These are phyloP conservation scores for Smutsia gigantea DNA, from an alignment of 2,797 vertebrate genomes.

Conservation along the genomic window DNA sequence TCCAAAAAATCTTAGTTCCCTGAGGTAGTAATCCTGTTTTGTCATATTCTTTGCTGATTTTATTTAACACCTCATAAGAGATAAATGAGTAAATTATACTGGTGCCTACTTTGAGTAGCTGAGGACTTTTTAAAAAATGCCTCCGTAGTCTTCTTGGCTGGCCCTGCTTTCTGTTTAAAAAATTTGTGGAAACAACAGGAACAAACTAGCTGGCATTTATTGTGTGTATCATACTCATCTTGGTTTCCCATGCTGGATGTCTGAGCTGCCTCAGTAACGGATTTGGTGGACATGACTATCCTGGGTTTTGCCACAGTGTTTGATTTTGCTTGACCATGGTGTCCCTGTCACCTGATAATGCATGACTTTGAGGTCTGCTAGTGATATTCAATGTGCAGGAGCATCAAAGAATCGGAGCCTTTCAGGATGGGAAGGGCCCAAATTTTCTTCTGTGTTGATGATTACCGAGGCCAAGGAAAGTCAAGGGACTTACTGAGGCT, in stretches of 20 bases:
- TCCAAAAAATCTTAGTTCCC: not conserved
- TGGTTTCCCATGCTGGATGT: not conserved
- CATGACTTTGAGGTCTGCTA: not conserved
- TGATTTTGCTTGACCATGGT: not conserved
- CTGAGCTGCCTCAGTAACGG: not conserved
- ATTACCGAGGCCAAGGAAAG: not conserved
- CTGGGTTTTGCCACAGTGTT: not conserved
- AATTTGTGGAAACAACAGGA: constrained; percentile 4
- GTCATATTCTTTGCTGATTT: not conserved
- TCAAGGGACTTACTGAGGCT: not conserved
- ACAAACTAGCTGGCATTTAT: constrained; percentile 8
- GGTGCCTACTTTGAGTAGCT: not conserved
- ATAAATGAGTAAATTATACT: not conserved
- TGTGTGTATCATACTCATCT: not conserved
- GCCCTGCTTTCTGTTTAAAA: constrained; percentile 21
- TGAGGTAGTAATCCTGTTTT: not conserved
- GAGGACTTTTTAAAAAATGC: not conserved
- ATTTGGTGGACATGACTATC: not conserved
- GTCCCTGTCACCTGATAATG: not conserved
- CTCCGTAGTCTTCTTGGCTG: not conserved
- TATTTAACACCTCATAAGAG: not conserved
- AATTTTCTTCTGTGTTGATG: not conserved
- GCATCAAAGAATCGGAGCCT: not conserved
- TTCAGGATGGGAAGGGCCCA: not conserved
- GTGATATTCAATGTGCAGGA: not conserved